Conservation (phyloP, 2,888 invertebrate species). For the Trachelus stipa region DNA sequence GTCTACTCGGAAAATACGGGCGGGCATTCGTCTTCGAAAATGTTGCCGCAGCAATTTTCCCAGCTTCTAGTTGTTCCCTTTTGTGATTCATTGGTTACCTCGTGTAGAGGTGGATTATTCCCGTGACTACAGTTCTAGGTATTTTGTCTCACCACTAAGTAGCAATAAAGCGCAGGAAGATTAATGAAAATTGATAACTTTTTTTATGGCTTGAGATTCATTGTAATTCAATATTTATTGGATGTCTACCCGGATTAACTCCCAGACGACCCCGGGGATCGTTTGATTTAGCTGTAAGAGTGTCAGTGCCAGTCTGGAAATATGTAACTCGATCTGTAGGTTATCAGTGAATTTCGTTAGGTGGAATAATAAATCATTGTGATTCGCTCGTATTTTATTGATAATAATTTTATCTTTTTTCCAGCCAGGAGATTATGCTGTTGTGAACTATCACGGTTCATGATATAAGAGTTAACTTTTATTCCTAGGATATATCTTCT, state of each 20-base stretch:
- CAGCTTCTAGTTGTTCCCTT: background rate
- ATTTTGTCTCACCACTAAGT: background rate
- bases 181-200: background rate
- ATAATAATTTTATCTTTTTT: background rate
- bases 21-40: background rate
- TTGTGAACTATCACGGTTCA: background rate
- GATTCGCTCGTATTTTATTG: background rate
- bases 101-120: background rate
- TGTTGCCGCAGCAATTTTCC: background rate
- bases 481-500: background rate
- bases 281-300: background rate
- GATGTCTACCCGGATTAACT: background rate
- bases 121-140: background rate
- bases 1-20: constrained; percentile 15
- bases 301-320: background rate
- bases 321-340: background rate
- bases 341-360: background rate
- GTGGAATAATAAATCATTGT: background rate
- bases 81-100: background rate
- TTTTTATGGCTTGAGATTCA: background rate
- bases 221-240: background rate
- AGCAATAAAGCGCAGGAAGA: background rate
- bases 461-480: background rate
- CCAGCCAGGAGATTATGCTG: background rate
- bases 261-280: background rate